A percentile compares a stretch with the other conserved stretches of the same genome.
Conservation (phyloP, 2,888 invertebrate genomes). For the Rotaria socialis region DNA sequence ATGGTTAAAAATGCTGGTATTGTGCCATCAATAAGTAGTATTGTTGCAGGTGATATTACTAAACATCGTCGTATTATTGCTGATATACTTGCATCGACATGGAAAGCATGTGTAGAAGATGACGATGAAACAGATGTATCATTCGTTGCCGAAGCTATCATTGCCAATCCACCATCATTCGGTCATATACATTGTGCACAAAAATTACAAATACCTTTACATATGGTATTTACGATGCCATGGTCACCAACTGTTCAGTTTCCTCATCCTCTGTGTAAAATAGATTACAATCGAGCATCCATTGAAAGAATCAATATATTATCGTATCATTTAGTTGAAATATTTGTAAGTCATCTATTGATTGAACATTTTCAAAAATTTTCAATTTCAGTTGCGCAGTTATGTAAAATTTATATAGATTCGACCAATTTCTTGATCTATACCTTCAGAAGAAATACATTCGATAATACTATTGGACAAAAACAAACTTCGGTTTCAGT, state of each 20-base stretch:
- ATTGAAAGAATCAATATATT: background rate
- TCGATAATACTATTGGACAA: too few species aligned
- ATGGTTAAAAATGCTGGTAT: constrained; percentile 15
- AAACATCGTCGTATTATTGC: background rate
- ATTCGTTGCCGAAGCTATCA: background rate
- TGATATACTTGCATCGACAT: background rate
- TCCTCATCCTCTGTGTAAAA: too few species aligned
- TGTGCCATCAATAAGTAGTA: background rate
- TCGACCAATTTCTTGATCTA: too few species aligned
- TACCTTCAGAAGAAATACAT: too few species aligned
- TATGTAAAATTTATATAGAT: too few species aligned
- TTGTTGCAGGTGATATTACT: background rate
- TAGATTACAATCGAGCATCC: too few species aligned
- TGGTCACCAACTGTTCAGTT: background rate
- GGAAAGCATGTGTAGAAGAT: background rate
- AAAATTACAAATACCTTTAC: background rate
- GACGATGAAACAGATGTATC: background rate
- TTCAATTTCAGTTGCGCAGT: too few species aligned
- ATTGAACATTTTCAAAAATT: too few species aligned
- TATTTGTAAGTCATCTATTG: background rate
- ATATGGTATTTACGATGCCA: background rate
- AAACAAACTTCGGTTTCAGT: too few species aligned
- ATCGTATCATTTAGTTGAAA: background rate
- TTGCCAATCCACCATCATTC: background rate
- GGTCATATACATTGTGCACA: constrained; percentile 17